Evolutionary conservation across 2,113 vertebrate genomes (phyloP).

Genomic region (Garra rufa): DNA sequence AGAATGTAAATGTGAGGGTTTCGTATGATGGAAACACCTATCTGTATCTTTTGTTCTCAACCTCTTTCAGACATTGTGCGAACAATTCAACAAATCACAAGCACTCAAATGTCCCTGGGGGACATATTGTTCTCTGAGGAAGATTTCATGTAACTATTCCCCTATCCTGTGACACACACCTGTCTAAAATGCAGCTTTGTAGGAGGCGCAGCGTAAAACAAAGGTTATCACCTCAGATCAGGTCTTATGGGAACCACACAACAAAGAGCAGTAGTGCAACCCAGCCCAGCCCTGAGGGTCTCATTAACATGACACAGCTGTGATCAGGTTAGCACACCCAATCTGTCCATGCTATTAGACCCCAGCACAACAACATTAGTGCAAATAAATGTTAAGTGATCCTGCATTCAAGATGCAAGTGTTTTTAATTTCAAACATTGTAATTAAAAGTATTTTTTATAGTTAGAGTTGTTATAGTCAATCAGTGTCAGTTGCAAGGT

Average conservation of each 20-base stretch:
- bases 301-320: conserved; percentile 46
- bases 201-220: conserved; percentile 33
- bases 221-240: conserved; percentile 55
- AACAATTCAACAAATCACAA: conserved; percentile 19
- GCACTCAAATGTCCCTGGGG: conserved; percentile 50
- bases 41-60: not conserved
- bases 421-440: not conserved
- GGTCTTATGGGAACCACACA: conserved; percentile 39
- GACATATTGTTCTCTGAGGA: conserved; percentile 54
- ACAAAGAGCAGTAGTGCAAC: conserved; percentile 47
- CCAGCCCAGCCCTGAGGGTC: conserved; percentile 47
- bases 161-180: conserved; percentile 23
- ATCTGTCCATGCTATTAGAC: not conserved
- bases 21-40: conserved; percentile 6
- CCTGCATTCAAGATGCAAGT: not conserved
- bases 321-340: conserved; percentile 33
- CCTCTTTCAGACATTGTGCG: not conserved
- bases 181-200: conserved; percentile 27
- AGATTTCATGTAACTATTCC: conserved; percentile 48
- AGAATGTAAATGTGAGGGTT: not conserved
- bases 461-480: not conserved
- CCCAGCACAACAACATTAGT: conserved; percentile 9
- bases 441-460: not conserved
- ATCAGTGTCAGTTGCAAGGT: not conserved
- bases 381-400: not conserved